These are phyloP conservation scores for Lagopus muta DNA, from an alignment of 2,113 vertebrate genomes.

Conservation along the genomic window DNA sequence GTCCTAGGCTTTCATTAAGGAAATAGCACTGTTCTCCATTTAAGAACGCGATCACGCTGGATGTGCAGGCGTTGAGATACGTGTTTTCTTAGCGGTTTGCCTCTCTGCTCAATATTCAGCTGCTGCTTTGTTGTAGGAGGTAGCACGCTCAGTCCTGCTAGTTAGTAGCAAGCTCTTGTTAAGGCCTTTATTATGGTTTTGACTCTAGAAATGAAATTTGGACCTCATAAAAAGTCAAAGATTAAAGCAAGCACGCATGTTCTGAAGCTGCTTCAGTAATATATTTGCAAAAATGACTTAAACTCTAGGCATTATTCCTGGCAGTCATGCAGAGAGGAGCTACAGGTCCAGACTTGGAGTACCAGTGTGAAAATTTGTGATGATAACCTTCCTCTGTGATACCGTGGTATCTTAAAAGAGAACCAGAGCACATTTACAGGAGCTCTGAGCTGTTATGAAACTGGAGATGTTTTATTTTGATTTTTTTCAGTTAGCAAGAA, in stretches of 20 bases:
- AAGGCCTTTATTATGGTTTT: neutral
- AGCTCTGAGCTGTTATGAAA: conserved; percentile 24
- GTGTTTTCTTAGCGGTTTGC: neutral
- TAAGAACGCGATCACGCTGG: neutral
- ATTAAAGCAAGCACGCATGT: neutral
- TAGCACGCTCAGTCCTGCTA: fast-evolving
- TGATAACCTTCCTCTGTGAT: conserved; percentile 3
- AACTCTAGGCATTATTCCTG: neutral
- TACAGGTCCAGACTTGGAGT: neutral
- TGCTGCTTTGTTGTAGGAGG: neutral
- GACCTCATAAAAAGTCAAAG: neutral
- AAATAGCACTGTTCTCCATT: neutral
- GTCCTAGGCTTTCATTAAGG: neutral
- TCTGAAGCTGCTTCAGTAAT: neutral
- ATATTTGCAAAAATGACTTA: neutral
- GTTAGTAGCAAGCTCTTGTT: neutral
- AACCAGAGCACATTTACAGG: conserved; percentile 1
- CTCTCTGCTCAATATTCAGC: neutral
- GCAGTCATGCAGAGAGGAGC: neutral
- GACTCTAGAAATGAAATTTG: neutral
- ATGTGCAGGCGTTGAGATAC: fast-evolving
- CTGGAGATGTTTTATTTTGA: neutral
- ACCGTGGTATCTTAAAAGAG: conserved; percentile 1
- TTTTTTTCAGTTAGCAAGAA: conserved; percentile 43
- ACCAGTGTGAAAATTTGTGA: conserved; percentile 21